These are phyloP conservation scores for Eublepharis macularius DNA, from an alignment of 2,113 vertebrate species.

Conservation along the genomic window DNA sequence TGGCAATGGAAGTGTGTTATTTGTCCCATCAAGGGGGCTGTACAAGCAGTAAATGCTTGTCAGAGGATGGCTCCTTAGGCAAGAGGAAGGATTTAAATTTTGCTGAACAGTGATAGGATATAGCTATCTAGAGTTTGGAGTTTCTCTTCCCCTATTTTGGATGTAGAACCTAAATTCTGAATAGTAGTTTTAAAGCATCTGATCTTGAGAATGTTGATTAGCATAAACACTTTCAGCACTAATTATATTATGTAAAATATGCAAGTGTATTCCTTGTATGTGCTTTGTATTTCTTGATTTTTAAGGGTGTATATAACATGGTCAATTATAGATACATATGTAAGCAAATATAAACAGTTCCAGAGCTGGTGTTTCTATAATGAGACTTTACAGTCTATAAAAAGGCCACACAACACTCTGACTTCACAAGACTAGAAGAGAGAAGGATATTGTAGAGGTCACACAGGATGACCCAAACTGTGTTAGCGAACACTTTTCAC, in stretches of 20 bases:
- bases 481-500: slow-evolving; percentile 24
- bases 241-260: background rate
- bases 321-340: background rate
- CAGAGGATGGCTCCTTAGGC: no score
- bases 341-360: background rate
- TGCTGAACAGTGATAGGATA: no score
- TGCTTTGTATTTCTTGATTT: background rate
- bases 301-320: background rate
- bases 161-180: no score
- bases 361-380: background rate
- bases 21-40: no score
- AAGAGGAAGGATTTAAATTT: no score
- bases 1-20: no score
- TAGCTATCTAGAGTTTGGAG: no score
- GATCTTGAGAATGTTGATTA: background rate
- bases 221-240: background rate
- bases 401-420: background rate
- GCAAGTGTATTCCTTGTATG: rapidly evolving
- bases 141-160: no score
- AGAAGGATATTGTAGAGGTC: background rate
- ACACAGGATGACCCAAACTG: background rate
- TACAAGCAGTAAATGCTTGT: no score
- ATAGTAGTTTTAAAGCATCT: no score
- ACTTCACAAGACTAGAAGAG: background rate
- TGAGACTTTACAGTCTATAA: background rate